These are phyloP conservation scores for Trypoxylus dichotomus DNA, from an alignment of 1,140 invertebrate genomes.

Conservation along the genomic window DNA sequence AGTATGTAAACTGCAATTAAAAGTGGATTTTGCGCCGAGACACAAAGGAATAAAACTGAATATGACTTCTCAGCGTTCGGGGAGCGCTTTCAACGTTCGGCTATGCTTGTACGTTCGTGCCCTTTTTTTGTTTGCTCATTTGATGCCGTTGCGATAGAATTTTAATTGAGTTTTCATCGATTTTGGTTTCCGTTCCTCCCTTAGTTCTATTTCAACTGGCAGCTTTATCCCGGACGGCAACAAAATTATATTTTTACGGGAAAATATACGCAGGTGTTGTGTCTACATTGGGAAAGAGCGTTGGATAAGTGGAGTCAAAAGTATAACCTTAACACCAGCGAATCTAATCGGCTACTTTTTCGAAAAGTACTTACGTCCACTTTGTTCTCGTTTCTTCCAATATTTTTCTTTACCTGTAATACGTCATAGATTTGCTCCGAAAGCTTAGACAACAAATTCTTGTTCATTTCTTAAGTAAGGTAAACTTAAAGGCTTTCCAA, in stretches of 20 bases:
- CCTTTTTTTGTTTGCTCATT: conserved; percentile 7
- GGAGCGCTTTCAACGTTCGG: neutral
- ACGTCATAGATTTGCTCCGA: too few species aligned
- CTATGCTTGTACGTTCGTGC: neutral
- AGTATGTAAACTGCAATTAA: conserved; percentile 13
- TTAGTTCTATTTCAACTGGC: neutral
- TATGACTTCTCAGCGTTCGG: conserved; percentile 12
- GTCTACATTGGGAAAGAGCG: too few species aligned
- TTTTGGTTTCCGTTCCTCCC: neutral
- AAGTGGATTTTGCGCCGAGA: neutral
- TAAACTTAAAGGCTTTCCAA: too few species aligned
- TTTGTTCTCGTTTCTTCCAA: too few species aligned
- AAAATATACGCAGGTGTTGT: neutral
- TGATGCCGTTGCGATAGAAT: neutral
- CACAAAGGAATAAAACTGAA: conserved; percentile 8
- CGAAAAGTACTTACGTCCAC: too few species aligned
- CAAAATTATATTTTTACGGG: neutral
- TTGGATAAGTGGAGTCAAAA: too few species aligned
- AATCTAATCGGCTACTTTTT: too few species aligned
- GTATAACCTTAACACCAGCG: too few species aligned
- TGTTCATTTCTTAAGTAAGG: too few species aligned
- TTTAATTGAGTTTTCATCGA: conserved; percentile 23
- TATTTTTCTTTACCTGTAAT: too few species aligned
- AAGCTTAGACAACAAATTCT: too few species aligned
- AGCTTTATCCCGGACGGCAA: neutral